Percentiles rank a stretch among this genome's conserved stretches.
phyloP scores from a whole-genome alignment of 2,888 invertebrate genomes.

The Pinctada fucata region DNA sequence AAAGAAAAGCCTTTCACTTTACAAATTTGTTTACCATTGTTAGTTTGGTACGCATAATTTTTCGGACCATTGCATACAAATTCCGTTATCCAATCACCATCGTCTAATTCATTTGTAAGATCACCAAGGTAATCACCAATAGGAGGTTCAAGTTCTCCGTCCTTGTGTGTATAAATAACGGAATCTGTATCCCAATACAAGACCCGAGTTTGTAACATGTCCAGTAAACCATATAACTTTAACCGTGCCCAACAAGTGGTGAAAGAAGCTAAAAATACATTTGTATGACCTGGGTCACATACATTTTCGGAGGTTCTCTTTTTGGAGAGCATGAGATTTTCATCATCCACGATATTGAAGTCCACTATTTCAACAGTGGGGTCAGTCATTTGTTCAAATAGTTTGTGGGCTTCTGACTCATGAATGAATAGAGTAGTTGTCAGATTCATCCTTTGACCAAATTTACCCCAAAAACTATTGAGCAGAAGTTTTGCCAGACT shows the following conservation, averaged over 20 bases:
- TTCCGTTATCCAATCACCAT: slow-evolving; percentile 44
- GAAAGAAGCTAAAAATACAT: slow-evolving; percentile 32
- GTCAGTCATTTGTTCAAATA: background rate
- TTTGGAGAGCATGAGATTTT: slow-evolving; percentile 11
- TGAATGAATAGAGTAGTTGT: background rate
- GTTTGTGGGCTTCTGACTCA: background rate
- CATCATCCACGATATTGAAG: background rate
- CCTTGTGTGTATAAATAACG: slow-evolving; percentile 10
- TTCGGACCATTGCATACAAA: slow-evolving; percentile 71
- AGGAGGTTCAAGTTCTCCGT: slow-evolving; percentile 40
- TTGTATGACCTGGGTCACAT: slow-evolving; percentile 19
- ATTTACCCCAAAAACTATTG: no score
- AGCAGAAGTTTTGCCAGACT: slow-evolving; percentile 39
- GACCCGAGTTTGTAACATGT: slow-evolving; percentile 18
- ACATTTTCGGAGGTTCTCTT: background rate
- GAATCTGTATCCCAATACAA: slow-evolving; percentile 38
- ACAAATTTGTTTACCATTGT: slow-evolving; percentile 39
- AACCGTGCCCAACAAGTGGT: slow-evolving; percentile 31
- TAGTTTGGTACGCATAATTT: slow-evolving; percentile 65
- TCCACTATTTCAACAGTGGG: slow-evolving; percentile 1
- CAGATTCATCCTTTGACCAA: no score
- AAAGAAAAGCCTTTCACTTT: slow-evolving; percentile 16
- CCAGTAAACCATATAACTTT: slow-evolving; percentile 27
- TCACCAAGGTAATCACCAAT: slow-evolving; percentile 68
- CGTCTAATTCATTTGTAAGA: slow-evolving; percentile 69